Evolutionary conservation across 2,113 vertebrate genomes (phyloP).

Genomic region (Anoura caudifer): DNA sequence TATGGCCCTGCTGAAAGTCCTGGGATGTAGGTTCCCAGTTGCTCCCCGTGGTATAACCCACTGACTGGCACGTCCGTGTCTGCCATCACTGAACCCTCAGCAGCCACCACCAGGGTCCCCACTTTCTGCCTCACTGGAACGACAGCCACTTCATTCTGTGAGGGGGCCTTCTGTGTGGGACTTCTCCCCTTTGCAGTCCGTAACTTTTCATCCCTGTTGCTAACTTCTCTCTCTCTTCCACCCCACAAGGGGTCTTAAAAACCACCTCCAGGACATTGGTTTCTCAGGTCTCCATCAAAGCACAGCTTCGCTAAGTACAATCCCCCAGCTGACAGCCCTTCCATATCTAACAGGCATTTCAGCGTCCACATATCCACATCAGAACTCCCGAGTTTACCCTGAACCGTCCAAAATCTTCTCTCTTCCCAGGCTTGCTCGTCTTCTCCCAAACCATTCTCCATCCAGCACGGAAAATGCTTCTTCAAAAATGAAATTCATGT

Average conservation of each 20-base stretch:
- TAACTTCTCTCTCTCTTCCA: neutral
- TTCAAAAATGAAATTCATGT: neutral
- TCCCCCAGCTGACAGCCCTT: fast-evolving
- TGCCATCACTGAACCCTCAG: neutral
- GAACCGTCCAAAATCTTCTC: neutral
- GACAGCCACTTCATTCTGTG: neutral
- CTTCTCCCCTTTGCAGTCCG: neutral
- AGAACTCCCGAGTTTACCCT: neutral
- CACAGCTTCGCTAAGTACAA: neutral
- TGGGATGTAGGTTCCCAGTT: neutral
- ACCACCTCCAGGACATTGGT: fast-evolving
- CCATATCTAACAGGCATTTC: neutral
- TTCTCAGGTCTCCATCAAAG: neutral
- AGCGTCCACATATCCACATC: neutral
- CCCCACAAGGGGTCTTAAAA: neutral
- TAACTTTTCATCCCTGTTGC: neutral
- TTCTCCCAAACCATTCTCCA: neutral
- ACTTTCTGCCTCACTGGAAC: neutral
- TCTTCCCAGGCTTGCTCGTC: neutral
- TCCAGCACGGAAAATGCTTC: neutral
- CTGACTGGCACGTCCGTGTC: neutral
- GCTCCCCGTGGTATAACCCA: no score
- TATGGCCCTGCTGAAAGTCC: neutral
- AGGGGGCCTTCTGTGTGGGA: fast-evolving
- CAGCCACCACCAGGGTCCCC: no score